Evolutionary conservation across 2,888 invertebrate genomes (phyloP), one percentile per base, ranked within the genome.

Genomic region (Leistus spinibarbis): DNA sequence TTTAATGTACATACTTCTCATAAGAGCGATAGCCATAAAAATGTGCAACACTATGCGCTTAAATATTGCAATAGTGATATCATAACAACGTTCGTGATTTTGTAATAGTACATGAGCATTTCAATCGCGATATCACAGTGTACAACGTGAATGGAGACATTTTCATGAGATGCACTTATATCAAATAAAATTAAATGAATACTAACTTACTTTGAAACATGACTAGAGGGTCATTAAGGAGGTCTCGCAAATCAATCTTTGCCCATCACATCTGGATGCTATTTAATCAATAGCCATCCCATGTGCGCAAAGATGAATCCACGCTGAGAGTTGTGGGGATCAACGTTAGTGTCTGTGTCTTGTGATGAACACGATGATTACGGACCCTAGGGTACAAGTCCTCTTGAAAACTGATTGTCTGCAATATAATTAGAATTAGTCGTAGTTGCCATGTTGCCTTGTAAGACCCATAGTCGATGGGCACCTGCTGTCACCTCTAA

Each of bases 281-380:
- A 97, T 77, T 91, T 90, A 67, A 93, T 86, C 88, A 97, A 88
- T 78, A 98, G 87, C 98, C 98, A 98, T 19, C 98, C 98, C 83
- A 97, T 93, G 85, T 98, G 98, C 0, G 96, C 92, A 86, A 97
- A 98, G 88, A 98, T 97, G 88, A 98, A 97, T 0, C 98, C 98
- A 77, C 96, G 88, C 54, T 88, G 88, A 0, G 95, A 91, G 82
- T 96, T 96, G 84, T 97, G 96, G 0, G 96, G 97, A 85, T 97
- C 96, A 0, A 95, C 96, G 82, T 96, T 91, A 0, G 95, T 95
- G 81, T 94, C 94, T 20, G 93, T 93, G 85, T 93, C 86, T 96
- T 96, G 85, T 97, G 97, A 84, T 97, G 96, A 3, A 95, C 95
- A 78, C 94, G 87, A 84, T 94, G 94, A 84, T 94, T 93, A 63